phyloP scores from a whole-genome alignment of 2,113 vertebrate species.

The Hemibagrus wyckioides region DNA sequence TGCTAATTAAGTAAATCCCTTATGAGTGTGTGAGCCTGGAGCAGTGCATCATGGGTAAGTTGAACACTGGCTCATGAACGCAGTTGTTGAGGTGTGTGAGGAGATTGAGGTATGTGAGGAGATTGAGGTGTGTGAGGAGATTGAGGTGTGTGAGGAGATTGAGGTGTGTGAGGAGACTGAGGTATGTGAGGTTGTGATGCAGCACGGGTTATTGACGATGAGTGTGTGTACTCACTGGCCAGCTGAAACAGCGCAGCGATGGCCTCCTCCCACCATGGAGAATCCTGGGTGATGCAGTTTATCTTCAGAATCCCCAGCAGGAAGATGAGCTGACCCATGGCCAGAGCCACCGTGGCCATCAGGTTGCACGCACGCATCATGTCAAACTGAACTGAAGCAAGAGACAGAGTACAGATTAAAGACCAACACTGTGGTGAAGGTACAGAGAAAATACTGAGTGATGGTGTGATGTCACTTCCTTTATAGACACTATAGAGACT shows the following conservation, averaged over 20 bases:
- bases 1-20: neutral
- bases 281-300: constrained; percentile 84
- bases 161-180: neutral
- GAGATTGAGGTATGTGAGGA: neutral
- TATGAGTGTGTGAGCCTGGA: neutral
- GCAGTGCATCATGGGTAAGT: neutral
- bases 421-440: neutral
- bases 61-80: no score
- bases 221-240: constrained; percentile 84
- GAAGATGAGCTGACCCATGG: constrained; percentile 91
- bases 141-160: neutral
- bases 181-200: neutral
- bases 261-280: constrained; percentile 99
- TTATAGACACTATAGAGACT: no score
- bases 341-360: constrained; percentile 90
- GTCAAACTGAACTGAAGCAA: constrained; percentile 92
- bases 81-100: neutral
- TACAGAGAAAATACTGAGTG: no score
- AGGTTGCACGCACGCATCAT: constrained; percentile 99
- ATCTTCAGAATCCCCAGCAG: constrained; percentile 86
- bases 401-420: constrained; percentile 35
- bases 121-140: neutral
- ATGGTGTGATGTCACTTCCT: no score
- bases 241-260: constrained; percentile 96
- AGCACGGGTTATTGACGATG: neutral